Conservation (phyloP, 2,797 vertebrate species). For the Chloroceryle amazona region DNA sequence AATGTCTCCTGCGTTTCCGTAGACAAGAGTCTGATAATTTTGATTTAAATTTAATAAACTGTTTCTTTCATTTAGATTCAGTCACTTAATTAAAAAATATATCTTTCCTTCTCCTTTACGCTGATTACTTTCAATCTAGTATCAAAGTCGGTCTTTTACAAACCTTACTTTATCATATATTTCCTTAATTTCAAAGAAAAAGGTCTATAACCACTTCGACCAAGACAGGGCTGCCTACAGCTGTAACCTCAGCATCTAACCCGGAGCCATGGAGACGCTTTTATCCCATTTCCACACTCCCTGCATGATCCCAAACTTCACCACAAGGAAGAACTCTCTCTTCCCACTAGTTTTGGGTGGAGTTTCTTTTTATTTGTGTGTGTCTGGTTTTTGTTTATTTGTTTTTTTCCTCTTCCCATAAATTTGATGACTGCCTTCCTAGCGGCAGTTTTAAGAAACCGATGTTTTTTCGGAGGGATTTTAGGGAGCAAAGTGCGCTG, state of each 20-base stretch:
- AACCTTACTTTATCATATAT: neutral
- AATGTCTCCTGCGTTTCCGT: neutral
- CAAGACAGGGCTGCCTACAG: neutral
- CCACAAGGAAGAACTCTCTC: neutral
- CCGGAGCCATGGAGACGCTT: neutral
- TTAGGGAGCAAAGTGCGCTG: neutral
- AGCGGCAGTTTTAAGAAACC: rapidly evolving
- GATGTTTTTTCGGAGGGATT: rapidly evolving
- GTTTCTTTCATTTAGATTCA: neutral
- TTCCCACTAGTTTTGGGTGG: neutral
- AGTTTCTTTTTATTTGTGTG: neutral
- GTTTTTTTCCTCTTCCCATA: neutral
- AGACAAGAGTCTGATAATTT: neutral
- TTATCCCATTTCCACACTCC: rapidly evolving
- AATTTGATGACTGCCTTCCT: neutral
- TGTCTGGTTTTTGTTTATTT: neutral
- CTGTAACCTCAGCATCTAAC: neutral
- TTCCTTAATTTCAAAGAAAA: neutral
- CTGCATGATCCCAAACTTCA: neutral
- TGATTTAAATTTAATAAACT: neutral
- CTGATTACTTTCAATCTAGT: neutral
- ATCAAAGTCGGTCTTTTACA: neutral
- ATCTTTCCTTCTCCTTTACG: neutral
- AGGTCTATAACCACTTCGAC: rapidly evolving
- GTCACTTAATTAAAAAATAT: neutral